These are phyloP conservation scores for Cybosia mesomella DNA, from an alignment of 2,888 invertebrate species.

Conservation along the genomic window DNA sequence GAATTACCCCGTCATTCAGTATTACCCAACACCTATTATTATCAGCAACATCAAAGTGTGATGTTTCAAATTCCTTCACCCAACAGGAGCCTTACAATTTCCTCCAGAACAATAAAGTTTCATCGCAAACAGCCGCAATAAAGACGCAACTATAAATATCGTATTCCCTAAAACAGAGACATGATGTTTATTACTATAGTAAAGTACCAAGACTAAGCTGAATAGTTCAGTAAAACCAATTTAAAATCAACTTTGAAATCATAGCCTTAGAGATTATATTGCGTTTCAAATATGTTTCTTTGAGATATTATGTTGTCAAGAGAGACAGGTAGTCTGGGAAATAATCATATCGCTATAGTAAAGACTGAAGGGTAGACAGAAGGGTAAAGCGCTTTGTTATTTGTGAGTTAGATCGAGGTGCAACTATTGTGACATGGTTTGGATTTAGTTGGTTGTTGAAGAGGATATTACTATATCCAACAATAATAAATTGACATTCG, in stretches of 20 bases:
- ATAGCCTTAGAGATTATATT: neutral
- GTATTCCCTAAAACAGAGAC: slow-evolving; percentile 33
- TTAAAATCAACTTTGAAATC: slow-evolving; percentile 8
- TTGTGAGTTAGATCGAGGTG: slow-evolving; percentile 21
- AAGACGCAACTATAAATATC: slow-evolving; percentile 32
- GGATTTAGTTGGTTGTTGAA: neutral
- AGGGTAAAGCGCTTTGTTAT: slow-evolving; percentile 18
- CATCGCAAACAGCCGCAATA: slow-evolving; percentile 27
- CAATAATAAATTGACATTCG: no score
- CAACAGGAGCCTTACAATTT: neutral
- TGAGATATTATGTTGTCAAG: slow-evolving; percentile 34
- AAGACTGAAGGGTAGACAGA: slow-evolving; percentile 28
- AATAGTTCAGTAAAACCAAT: slow-evolving; percentile 6
- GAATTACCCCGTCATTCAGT: neutral
- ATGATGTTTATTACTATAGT: slow-evolving; percentile 42
- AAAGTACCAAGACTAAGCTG: slow-evolving; percentile 34
- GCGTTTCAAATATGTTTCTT: slow-evolving; percentile 9
- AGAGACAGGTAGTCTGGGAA: slow-evolving; percentile 34
- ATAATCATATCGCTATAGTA: slow-evolving; percentile 32
- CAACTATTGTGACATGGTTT: neutral
- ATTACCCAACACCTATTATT: neutral
- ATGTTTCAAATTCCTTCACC: slow-evolving; percentile 3
- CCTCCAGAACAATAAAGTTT: slow-evolving; percentile 16
- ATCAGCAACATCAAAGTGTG: neutral
- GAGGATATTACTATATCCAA: neutral